Evolutionary conservation across 2,888 invertebrate genomes (phyloP).

Genomic region (Chaetoderma sp.): DNA sequence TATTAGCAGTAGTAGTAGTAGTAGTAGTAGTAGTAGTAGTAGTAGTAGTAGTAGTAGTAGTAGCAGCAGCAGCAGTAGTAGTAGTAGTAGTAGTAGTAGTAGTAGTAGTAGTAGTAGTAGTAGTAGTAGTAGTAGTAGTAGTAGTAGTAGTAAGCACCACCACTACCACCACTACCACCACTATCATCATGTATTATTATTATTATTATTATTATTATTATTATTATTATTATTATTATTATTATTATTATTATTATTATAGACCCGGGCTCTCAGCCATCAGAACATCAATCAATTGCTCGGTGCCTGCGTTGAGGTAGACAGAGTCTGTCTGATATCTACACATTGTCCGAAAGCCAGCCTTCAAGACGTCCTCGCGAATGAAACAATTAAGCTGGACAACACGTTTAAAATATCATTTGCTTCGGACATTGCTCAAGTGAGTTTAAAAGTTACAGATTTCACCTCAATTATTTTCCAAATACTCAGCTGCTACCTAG

Average conservation of each 20-base stretch:
- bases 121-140: constrained; percentile 10
- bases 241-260: not conserved
- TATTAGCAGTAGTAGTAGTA: not conserved
- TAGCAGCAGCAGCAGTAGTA: constrained; percentile 5
- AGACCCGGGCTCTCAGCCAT: not conserved
- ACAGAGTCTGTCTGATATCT: constrained; percentile 27
- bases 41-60: not conserved
- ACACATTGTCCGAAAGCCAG: constrained; percentile 49
- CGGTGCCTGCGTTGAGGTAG: not conserved
- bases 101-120: constrained; percentile 14
- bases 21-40: not conserved
- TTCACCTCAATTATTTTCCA: no score
- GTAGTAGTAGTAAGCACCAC: no score
- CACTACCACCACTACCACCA: constrained; percentile 5
- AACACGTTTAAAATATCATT: constrained; percentile 56
- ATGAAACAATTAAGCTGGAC: constrained; percentile 52
- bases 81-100: constrained; percentile 20
- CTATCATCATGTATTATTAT: no score
- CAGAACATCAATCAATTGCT: not conserved
- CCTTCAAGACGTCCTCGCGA: constrained; percentile 53
- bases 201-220: constrained; percentile 8
- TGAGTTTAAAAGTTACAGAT: constrained; percentile 14
- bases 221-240: constrained; percentile 5
- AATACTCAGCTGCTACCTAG: no score
- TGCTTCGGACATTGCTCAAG: constrained; percentile 39